Percentiles rank a stretch among this genome's conserved stretches.
Conservation (phyloP, 2,888 invertebrate genomes). For the Sarcophaga variegata region DNA sequence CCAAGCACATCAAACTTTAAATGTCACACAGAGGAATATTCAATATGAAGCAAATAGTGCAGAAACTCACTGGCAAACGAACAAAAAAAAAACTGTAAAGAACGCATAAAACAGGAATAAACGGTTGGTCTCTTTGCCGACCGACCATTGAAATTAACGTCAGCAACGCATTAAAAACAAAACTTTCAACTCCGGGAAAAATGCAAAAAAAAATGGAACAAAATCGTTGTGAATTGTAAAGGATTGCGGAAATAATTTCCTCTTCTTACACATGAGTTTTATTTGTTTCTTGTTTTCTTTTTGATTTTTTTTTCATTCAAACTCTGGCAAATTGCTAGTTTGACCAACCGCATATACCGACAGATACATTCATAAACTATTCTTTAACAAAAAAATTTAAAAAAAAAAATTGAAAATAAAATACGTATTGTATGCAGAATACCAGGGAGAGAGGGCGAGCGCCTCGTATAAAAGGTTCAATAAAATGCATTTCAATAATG, state of each 20-base stretch:
- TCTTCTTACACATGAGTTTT: constrained; percentile 48
- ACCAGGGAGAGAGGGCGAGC: not conserved
- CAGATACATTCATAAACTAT: constrained; percentile 47
- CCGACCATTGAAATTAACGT: constrained; percentile 58
- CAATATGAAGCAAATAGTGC: constrained; percentile 66
- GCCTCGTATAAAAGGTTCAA: constrained; percentile 44
- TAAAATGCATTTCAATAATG: constrained; percentile 51
- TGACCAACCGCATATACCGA: constrained; percentile 45
- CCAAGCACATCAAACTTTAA: constrained; percentile 63
- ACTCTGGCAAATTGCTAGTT: constrained; percentile 57
- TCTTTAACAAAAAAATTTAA: not conserved
- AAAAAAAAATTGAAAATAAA: not conserved
- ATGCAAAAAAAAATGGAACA: not conserved
- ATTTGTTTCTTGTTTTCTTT: not conserved
- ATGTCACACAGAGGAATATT: constrained; percentile 64
- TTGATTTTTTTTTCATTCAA: constrained; percentile 9
- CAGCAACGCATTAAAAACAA: constrained; percentile 64
- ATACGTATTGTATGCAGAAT: constrained; percentile 36
- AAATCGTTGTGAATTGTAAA: constrained; percentile 48
- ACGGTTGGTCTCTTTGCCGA: constrained; percentile 42
- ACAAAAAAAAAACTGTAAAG: constrained; percentile 16
- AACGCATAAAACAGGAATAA: constrained; percentile 34
- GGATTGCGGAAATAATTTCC: constrained; percentile 67
- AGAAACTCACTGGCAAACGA: constrained; percentile 52
- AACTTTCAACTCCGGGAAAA: constrained; percentile 46